Evolutionary conservation across 1,140 invertebrate species (phyloP).

Genomic region (Bombus affinis): DNA sequence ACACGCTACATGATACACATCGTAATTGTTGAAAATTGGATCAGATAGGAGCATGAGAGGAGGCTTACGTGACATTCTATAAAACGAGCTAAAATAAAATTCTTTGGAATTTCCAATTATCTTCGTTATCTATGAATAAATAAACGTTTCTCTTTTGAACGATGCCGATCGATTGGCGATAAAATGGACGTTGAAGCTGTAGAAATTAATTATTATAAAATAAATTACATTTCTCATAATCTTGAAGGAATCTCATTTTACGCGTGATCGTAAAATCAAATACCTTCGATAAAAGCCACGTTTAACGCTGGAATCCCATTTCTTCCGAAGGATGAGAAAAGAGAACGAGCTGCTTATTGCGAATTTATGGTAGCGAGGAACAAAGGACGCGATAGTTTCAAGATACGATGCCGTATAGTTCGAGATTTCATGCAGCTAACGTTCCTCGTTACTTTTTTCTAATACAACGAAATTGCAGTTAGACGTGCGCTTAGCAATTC

Average conservation of each 20-base stretch:
- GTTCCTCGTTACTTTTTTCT: not conserved
- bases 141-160: not conserved
- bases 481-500: not conserved
- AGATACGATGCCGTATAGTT: not conserved
- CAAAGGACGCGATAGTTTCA: not conserved
- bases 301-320: not conserved
- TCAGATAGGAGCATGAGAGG: not conserved
- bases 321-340: not conserved
- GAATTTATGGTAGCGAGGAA: not conserved
- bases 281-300: not conserved
- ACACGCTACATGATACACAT: not conserved
- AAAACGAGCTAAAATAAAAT: not conserved
- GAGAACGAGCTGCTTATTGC: conserved; percentile 1
- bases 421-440: not conserved
- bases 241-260: not conserved
- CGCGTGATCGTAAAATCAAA: not conserved
- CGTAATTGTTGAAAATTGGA: conserved; percentile 1
- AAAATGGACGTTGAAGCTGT: not conserved
- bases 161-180: not conserved
- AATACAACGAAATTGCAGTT: conserved; percentile 22
- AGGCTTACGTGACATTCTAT: not conserved
- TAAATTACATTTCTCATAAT: not conserved
- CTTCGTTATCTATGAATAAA: not conserved
- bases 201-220: not conserved
- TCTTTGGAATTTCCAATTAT: not conserved